Evolutionary conservation across 2,888 invertebrate genomes (phyloP).

Genomic region (Atethmia centrago): DNA sequence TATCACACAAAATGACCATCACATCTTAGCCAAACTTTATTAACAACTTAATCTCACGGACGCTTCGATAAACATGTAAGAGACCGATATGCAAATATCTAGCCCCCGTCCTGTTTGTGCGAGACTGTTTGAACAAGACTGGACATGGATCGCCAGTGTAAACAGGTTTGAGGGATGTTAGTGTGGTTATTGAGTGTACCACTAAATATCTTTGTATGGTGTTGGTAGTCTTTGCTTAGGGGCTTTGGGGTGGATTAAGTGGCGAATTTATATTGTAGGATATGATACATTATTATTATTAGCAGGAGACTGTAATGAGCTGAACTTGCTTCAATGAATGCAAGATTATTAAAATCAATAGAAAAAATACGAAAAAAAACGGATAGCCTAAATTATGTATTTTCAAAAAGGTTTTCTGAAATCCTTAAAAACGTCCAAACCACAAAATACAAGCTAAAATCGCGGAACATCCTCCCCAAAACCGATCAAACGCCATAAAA

Average conservation of each 20-base stretch:
- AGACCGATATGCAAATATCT: slow-evolving; percentile 73
- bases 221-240: slow-evolving; percentile 32
- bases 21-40: slow-evolving; percentile 61
- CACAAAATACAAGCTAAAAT: slow-evolving; percentile 38
- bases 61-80: slow-evolving; percentile 71
- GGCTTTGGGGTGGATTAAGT: slow-evolving; percentile 30
- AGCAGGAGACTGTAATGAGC: neutral
- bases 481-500: slow-evolving; percentile 67
- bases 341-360: neutral
- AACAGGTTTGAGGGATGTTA: slow-evolving; percentile 59
- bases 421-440: slow-evolving; percentile 25
- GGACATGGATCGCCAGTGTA: slow-evolving; percentile 67
- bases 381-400: neutral
- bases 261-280: neutral
- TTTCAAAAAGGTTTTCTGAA: neutral
- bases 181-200: slow-evolving; percentile 60
- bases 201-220: slow-evolving; percentile 60
- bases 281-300: neutral
- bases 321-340: neutral
- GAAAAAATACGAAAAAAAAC: neutral
- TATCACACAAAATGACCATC: slow-evolving; percentile 59
- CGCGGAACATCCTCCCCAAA: slow-evolving; percentile 56
- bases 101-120: slow-evolving; percentile 61
- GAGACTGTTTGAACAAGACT: slow-evolving; percentile 59
- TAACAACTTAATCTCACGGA: slow-evolving; percentile 67